Percentiles rank a stretch among this genome's conserved stretches.
phyloP scores from a whole-genome alignment of 2,797 vertebrate genomes.

The Serranus cabrilla region DNA sequence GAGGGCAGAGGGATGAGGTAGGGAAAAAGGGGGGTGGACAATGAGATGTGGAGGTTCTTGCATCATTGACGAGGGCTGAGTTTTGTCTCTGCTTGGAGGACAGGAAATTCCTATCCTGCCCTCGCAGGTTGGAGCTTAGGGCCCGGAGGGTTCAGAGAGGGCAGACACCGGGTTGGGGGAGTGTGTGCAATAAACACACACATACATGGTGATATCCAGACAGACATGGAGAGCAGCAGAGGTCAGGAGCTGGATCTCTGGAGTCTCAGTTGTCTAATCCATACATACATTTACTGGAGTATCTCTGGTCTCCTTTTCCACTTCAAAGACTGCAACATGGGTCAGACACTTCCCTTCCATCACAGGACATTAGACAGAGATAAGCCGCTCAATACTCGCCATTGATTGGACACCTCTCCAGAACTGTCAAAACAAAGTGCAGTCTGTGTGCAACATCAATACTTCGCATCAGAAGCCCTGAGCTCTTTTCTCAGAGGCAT shows the following conservation, averaged over 20 bases:
- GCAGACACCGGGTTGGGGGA: conserved; percentile 56
- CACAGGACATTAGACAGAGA: conserved; percentile 69
- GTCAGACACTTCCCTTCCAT: conserved; percentile 57
- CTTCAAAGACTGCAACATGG: conserved; percentile 64
- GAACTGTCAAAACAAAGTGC: conserved; percentile 69
- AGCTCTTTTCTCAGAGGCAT: conserved; percentile 19
- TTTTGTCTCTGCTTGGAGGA: conserved; percentile 55
- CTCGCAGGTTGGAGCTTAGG: conserved; percentile 65
- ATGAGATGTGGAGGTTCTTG: conserved; percentile 50
- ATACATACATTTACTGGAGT: conserved; percentile 54
- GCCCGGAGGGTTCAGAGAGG: conserved; percentile 65
- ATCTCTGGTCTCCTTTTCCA: conserved; percentile 45
- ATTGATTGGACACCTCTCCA: conserved; percentile 67
- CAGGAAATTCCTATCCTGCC: conserved; percentile 78
- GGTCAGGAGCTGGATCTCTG: conserved; percentile 61
- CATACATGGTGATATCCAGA: conserved; percentile 42
- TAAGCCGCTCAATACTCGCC: conserved; percentile 63
- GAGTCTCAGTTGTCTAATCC: conserved; percentile 56
- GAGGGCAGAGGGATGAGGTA: conserved; percentile 47
- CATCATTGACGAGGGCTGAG: conserved; percentile 46
- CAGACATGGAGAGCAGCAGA: conserved; percentile 57
- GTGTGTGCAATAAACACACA: conserved; percentile 48
- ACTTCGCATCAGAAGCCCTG: conserved; percentile 33
- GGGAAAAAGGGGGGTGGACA: conserved; percentile 40
- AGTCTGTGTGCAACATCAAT: conserved; percentile 41